phyloP scores from a whole-genome alignment of 2,888 invertebrate species.

The Lithosia quadra region DNA sequence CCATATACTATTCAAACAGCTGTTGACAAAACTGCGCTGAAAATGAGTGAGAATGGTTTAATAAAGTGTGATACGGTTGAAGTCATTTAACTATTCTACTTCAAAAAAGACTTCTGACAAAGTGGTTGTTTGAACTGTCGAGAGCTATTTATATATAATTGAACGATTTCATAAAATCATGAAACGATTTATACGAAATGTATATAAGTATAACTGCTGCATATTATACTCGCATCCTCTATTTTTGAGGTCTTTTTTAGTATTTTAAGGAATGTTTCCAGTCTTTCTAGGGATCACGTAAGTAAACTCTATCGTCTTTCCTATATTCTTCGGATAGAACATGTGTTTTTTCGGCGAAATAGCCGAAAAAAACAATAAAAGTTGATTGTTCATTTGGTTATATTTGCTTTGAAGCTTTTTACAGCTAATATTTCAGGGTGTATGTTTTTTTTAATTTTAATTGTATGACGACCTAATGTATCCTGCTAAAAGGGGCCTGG shows the following conservation, averaged over 20 bases:
- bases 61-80: background rate
- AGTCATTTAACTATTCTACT: background rate
- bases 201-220: background rate
- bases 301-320: background rate
- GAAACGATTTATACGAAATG: background rate
- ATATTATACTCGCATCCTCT: no score
- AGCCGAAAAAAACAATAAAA: background rate
- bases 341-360: background rate
- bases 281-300: no score
- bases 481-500: no score
- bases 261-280: no score
- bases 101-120: background rate
- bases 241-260: no score
- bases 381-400: no score
- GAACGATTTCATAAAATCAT: background rate
- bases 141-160: background rate
- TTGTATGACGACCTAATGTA: no score
- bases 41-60: conserved; percentile 4
- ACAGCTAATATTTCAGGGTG: no score
- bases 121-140: background rate
- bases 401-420: no score
- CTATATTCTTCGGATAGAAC: background rate
- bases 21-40: conserved; percentile 1
- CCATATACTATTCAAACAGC: background rate
- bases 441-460: no score